Percentiles rank a stretch among this genome's conserved stretches.
Conservation (phyloP, 2,113 vertebrate species). For the Castor canadensis region DNA sequence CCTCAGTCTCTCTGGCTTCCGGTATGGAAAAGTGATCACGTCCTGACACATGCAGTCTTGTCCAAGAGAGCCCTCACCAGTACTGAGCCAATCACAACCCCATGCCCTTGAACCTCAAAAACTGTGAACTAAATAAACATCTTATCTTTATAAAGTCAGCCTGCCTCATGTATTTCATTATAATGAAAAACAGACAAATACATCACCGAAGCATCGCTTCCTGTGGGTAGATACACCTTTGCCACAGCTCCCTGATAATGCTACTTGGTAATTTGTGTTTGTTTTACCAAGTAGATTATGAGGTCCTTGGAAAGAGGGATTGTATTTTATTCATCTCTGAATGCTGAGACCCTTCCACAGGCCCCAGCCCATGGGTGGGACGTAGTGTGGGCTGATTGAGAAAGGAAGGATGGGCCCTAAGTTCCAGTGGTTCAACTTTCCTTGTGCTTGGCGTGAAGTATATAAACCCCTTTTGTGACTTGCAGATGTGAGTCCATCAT, state of each 20-base stretch:
- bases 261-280: background rate
- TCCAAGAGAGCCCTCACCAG: background rate
- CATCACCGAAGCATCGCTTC: background rate
- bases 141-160: background rate
- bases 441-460: background rate
- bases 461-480: background rate
- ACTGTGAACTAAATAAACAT: background rate
- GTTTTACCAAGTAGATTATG: background rate
- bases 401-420: background rate
- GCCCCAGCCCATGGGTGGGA: background rate
- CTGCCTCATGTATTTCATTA: background rate
- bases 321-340: background rate
- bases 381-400: background rate
- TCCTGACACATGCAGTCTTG: background rate
- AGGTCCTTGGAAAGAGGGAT: background rate
- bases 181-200: background rate
- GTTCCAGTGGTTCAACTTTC: background rate
- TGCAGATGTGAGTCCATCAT: background rate
- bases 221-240: too few species aligned
- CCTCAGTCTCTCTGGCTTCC: background rate
- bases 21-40: background rate
- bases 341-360: background rate
- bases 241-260: background rate
- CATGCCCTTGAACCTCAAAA: background rate
- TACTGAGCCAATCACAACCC: background rate